Evolutionary conservation across 2,888 invertebrate genomes (phyloP), one percentile per base, ranked within the genome.

Genomic region (Smittia sp.): DNA sequence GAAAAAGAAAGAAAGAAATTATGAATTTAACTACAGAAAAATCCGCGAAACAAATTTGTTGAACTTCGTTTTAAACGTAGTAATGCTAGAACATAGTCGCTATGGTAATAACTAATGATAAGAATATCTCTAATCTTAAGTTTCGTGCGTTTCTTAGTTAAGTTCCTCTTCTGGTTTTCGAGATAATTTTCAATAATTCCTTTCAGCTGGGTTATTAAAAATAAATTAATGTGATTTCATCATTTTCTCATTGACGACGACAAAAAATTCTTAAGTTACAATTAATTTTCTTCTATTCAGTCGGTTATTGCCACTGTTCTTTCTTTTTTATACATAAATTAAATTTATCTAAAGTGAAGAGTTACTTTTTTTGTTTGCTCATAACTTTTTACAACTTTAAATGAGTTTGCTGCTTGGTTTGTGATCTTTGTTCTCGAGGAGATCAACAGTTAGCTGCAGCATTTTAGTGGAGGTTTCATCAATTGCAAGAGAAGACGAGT

Each of bases 231-330:
- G 25, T 25, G 20, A 27, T 63, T 63, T 63, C 27, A 7, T 63
- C 22, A 24, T 63, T 63, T 63, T 27, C 20, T 63, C 63, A 6
- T 25, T 25, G 63, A 63, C 27, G 24, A 63, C 27, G 63, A 24
- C 20, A 63, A 63, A 63, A 22, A 63, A 27, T 4, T 63, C 63
- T 73, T 73, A 73, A 65, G 65, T 65, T 65, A 73, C 46, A 65
- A 25, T 38, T 65, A 65, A 41, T 73, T 73, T 73, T 73, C 65
- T 46, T 73, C 73, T 73, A 73, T 73, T 73, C 73, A 73, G 73
- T 73, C 73, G 65, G 73, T 73, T 73, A 73, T 73, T 73, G 73
- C 73, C 73, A 73, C 73, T 73, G 73, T 73, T 63, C 52, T 41
- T 63, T 67, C 41, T 73, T 72, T 54, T 70, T 65, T 65, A 73